These are phyloP conservation scores for Amblyraja radiata DNA, from an alignment of 2,797 vertebrate genomes.

Conservation along the genomic window DNA sequence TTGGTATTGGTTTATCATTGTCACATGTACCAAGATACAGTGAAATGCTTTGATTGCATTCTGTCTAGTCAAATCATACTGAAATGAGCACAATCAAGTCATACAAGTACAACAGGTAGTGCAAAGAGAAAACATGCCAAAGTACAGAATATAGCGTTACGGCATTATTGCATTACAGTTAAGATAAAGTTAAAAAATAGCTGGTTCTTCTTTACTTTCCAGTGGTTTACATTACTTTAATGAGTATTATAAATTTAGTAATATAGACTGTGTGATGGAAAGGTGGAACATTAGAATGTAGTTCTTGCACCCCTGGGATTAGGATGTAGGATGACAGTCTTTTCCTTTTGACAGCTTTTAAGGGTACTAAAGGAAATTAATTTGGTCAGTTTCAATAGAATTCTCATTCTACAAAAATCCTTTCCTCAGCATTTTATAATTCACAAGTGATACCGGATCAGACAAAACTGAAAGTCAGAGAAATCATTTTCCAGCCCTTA, in stretches of 20 bases:
- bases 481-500: not conserved
- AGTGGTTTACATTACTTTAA: slow-evolving; percentile 12
- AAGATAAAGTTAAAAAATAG: not conserved
- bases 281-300: slow-evolving; percentile 15
- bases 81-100: no score
- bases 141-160: no score
- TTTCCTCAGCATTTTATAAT: not conserved
- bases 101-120: no score
- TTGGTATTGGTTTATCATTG: no score
- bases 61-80: no score
- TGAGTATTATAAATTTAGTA: slow-evolving; percentile 14
- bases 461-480: not conserved
- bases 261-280: not conserved
- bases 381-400: slow-evolving; percentile 30
- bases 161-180: no score
- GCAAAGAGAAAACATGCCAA: no score
- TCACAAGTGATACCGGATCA: not conserved
- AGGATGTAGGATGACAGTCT: slow-evolving; percentile 32
- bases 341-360: slow-evolving; percentile 27
- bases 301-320: slow-evolving; percentile 29
- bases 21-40: no score
- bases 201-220: not conserved
- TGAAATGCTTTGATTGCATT: no score
- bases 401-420: not conserved
- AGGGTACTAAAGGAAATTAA: slow-evolving; percentile 28